Evolutionary conservation across 2,888 invertebrate species (phyloP).

Genomic region (Galerucella calmariensis): DNA sequence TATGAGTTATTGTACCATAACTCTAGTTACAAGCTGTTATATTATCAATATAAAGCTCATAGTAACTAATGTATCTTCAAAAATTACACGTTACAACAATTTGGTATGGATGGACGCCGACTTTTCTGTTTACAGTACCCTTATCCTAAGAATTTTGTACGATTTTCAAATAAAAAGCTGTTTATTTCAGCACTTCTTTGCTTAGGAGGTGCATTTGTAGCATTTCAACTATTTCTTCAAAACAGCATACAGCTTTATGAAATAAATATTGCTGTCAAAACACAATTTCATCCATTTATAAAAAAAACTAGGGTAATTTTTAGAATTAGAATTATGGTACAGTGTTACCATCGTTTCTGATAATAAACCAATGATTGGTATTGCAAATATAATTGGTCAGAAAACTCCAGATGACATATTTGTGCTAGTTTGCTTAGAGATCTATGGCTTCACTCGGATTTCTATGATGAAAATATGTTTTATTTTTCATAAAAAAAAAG

Average conservation of each 20-base stretch:
- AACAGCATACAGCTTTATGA: background rate
- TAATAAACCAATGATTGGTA: background rate
- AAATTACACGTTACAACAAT: conserved; percentile 23
- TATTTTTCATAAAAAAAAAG: no score
- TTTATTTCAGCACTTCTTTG: background rate
- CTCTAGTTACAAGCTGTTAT: background rate
- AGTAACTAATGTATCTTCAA: conserved; percentile 8
- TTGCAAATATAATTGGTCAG: background rate
- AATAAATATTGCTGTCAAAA: conserved; percentile 18
- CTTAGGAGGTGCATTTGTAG: background rate
- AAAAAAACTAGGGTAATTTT: background rate
- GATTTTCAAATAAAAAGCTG: background rate
- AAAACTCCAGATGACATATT: background rate
- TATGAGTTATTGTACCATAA: background rate
- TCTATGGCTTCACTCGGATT: no score
- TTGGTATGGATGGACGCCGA: conserved; percentile 31
- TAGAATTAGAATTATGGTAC: background rate
- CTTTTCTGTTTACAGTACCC: conserved; percentile 1
- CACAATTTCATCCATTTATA: conserved; percentile 10
- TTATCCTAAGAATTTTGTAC: background rate
- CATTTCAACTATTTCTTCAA: background rate
- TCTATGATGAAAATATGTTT: no score
- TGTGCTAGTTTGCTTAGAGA: background rate
- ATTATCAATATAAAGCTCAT: background rate
- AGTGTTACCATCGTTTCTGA: background rate